Base-by-base conservation (phyloP, 1,140 invertebrate genomes). In the Aradophagus sp. region DNA sequence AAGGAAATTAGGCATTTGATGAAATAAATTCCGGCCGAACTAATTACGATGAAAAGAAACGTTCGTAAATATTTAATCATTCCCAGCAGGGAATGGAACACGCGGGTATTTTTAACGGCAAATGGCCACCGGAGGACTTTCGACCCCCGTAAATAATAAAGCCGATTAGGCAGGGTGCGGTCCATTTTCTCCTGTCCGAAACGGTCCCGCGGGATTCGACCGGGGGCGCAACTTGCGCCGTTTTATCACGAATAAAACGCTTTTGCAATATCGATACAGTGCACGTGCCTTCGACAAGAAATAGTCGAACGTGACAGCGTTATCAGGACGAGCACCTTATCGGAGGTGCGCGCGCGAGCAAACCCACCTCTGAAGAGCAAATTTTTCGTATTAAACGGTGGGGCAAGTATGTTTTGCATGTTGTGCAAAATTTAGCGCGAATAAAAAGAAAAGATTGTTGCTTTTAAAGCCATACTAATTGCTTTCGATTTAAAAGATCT, bases 61-160 rank as follows among this genome's bases (percentile, higher is more conserved):
- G 20, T 14, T 23, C 5, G 12, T 36, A 8, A 19, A 14, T 26
- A 15, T 41, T 42, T 16, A 41, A 62, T 50, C 50, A 34, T 50
- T 10, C 47, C 13, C n/a, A n/a, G 5, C 5, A 16, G 26, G 29
- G 17, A 34, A 20, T 20, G 19, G n/a, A 23, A 10, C 12, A 6
- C 13, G n/a, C 5, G 45, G 17, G 34, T 53, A 53, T 45, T 47
- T 53, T 41, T 32, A 52, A 41, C 31, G 23, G 31, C 8, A 38
- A 50, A 61, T 68, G 39, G 41, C 55, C 34, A 36, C 26, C 19
- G 27, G 35, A 39, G 69, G 59, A 66, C 55, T 76, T 73, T 66
- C 29, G 48, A 39, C 19, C 44, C 59, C 72, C 35, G 70, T 78
- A 76, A 78, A 80, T 80, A 78, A 78, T 74, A 69, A 62, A 69